Percentiles rank a stretch among this genome's conserved stretches.
Conservation (phyloP, 2,113 vertebrate genomes). For the Aptenodytes patagonicus region DNA sequence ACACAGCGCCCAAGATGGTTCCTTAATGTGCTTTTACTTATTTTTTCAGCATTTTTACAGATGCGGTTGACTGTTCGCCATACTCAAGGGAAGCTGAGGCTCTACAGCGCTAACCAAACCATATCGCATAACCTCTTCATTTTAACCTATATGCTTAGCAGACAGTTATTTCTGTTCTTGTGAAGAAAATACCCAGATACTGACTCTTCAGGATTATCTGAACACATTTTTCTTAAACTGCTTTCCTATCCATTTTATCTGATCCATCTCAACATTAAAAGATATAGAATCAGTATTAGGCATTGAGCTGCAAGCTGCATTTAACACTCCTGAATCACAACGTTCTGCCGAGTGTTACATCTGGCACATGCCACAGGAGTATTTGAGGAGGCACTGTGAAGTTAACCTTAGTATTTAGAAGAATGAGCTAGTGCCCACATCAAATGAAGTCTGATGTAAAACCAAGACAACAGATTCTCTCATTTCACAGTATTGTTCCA, state of each 20-base stretch:
- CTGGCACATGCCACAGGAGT: neutral
- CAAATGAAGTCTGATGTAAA: neutral
- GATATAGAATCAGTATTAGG: fast-evolving
- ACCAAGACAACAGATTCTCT: neutral
- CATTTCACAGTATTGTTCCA: neutral
- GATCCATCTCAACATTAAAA: neutral
- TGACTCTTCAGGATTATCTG: neutral
- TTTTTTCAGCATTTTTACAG: neutral
- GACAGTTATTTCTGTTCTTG: neutral
- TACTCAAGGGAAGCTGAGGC: neutral
- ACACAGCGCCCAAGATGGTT: neutral
- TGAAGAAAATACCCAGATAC: neutral
- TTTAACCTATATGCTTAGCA: neutral
- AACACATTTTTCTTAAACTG: neutral
- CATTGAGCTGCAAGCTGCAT: neutral
- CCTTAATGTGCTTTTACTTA: neutral
- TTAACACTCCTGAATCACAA: neutral
- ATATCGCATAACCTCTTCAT: neutral
- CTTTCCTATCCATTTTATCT: neutral
- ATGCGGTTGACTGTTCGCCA: neutral
- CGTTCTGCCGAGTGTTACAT: too few species aligned
- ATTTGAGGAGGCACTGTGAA: neutral
- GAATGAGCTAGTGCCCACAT: fast-evolving
- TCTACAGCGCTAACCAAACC: neutral
- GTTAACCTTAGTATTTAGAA: neutral